These are phyloP conservation scores for Muschampia plurimacula DNA, from an alignment of 2,888 invertebrate genomes.

Conservation along the genomic window DNA sequence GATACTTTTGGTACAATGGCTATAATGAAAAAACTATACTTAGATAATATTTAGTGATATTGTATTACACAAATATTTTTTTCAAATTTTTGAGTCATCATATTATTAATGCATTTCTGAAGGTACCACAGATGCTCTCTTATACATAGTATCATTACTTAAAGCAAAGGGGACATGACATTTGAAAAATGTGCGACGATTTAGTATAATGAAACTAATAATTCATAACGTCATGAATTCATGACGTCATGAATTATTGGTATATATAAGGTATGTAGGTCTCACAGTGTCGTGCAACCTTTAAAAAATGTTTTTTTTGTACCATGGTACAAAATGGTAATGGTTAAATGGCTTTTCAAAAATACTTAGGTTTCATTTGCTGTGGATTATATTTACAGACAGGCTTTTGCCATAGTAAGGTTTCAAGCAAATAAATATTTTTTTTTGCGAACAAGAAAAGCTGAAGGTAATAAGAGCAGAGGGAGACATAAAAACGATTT, in stretches of 20 bases:
- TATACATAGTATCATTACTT: constrained; percentile 32
- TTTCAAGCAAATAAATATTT: constrained; percentile 24
- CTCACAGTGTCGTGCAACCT: too few species aligned
- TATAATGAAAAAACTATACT: too few species aligned
- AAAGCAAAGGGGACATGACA: constrained; percentile 48
- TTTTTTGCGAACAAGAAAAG: constrained; percentile 27
- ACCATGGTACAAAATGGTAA: neutral
- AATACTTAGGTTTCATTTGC: constrained; percentile 19
- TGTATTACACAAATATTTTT: too few species aligned
- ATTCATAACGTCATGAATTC: constrained; percentile 42
- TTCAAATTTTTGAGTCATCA: too few species aligned
- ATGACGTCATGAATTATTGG: too few species aligned
- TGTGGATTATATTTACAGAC: constrained; percentile 27
- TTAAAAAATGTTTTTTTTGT: too few species aligned
- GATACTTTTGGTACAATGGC: too few species aligned
- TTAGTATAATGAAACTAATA: constrained; percentile 56
- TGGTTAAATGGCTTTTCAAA: constrained; percentile 17
- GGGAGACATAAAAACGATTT: constrained; percentile 31
- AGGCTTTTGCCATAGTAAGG: constrained; percentile 2
- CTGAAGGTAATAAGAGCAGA: constrained; percentile 30
- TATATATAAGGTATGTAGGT: too few species aligned
- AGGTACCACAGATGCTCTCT: constrained; percentile 10
- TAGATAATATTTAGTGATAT: too few species aligned
- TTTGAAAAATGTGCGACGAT: constrained; percentile 59
- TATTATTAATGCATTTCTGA: neutral